These are phyloP conservation scores for Bovichtus variegatus DNA, from an alignment of 2,797 vertebrate species.

Conservation along the genomic window DNA sequence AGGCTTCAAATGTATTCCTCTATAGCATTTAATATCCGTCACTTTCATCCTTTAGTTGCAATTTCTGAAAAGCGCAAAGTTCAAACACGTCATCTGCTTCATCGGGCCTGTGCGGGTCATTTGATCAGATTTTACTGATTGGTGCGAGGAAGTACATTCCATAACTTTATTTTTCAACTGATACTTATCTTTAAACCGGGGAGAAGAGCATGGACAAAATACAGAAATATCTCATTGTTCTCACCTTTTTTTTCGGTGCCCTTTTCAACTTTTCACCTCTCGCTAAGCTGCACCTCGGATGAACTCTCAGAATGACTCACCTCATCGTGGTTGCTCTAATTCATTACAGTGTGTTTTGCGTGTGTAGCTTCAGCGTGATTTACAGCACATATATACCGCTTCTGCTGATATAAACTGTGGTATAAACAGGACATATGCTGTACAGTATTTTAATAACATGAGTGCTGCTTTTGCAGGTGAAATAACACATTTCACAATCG, in stretches of 20 bases:
- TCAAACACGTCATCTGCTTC: background rate
- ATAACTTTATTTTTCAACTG: background rate
- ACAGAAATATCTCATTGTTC: background rate
- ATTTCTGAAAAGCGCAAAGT: background rate
- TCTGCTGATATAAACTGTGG: background rate
- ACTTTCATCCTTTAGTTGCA: background rate
- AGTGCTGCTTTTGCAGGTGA: slow-evolving; percentile 2
- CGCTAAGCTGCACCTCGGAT: background rate
- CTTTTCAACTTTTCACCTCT: background rate
- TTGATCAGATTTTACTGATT: background rate
- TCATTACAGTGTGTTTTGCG: background rate
- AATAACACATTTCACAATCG: slow-evolving; percentile 5
- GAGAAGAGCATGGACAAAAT: background rate
- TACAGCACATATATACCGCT: background rate
- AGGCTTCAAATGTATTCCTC: background rate
- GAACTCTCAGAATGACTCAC: background rate
- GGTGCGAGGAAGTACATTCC: background rate
- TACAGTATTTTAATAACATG: slow-evolving; percentile 12
- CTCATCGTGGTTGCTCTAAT: slow-evolving; percentile 8
- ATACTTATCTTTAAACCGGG: background rate
- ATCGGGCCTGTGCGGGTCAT: background rate
- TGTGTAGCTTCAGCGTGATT: background rate
- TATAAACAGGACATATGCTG: slow-evolving; percentile 4
- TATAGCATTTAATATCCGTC: background rate
- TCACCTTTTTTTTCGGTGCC: too few species aligned